A percentile compares a stretch with the other conserved stretches of the same genome.
Conservation (phyloP, 1,140 invertebrate genomes). For the Andricus grossulariae region DNA sequence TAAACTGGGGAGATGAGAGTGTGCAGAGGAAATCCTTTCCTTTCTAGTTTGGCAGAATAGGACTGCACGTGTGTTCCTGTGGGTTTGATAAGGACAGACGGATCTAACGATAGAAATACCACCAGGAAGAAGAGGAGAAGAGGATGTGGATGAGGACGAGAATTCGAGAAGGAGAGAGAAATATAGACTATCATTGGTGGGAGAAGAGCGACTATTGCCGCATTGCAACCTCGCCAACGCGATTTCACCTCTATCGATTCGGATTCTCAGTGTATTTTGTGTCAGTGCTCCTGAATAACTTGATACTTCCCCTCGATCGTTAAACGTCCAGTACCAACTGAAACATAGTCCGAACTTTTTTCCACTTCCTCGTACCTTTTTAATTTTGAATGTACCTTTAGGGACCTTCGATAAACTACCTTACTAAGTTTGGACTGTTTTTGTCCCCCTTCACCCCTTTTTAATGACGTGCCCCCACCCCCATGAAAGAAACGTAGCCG, state of each 20-base stretch:
- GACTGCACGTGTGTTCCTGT: neutral
- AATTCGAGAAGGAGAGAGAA: neutral
- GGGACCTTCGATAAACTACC: too few relatives aligned
- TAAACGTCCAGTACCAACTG: neutral
- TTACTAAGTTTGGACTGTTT: too few relatives aligned
- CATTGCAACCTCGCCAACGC: conserved; percentile 62
- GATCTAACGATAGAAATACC: conserved; percentile 23
- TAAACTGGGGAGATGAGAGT: neutral
- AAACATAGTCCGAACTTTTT: neutral
- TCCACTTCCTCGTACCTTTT: neutral
- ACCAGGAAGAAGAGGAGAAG: neutral
- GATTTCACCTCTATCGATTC: conserved; percentile 65
- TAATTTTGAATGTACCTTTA: neutral
- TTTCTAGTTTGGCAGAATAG: conserved; percentile 3
- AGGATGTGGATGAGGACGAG: conserved; percentile 6
- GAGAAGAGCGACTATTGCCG: conserved; percentile 53
- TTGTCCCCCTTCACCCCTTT: too few relatives aligned
- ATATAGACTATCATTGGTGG: conserved; percentile 29
- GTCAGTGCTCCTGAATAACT: conserved; percentile 48
- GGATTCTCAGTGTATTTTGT: conserved; percentile 62
- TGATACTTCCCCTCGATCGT: conserved; percentile 39
- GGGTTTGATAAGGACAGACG: conserved; percentile 40
- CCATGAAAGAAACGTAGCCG: too few relatives aligned
- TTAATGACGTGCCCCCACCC: too few relatives aligned
- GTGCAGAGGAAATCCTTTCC: neutral